phyloP scores from a whole-genome alignment of 2,888 invertebrate genomes.

The Caenorhabditis panamensis region DNA sequence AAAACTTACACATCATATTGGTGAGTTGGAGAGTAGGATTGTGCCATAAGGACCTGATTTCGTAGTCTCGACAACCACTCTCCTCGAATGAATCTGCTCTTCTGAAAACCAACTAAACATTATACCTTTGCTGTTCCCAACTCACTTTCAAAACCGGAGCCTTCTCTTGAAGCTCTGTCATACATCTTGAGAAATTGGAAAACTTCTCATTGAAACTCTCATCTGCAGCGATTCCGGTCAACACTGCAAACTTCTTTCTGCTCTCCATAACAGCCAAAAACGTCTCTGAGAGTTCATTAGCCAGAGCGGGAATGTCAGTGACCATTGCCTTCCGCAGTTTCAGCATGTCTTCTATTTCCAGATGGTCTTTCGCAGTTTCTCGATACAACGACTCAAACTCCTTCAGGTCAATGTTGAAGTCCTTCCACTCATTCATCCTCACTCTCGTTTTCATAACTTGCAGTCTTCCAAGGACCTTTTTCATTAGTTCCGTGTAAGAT shows the following conservation, averaged over 20 bases:
- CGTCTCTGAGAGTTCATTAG: constrained; percentile 32
- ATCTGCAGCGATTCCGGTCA: constrained; percentile 46
- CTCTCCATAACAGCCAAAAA: constrained; percentile 32
- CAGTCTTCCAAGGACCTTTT: constrained; percentile 47
- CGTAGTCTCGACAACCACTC: constrained; percentile 74
- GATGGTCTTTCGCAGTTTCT: constrained; percentile 71
- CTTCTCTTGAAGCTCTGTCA: constrained; percentile 35
- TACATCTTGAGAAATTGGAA: constrained; percentile 34
- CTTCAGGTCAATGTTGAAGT: constrained; percentile 72
- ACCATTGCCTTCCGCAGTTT: constrained; percentile 73
- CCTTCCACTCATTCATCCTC: constrained; percentile 68
- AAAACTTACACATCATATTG: constrained; percentile 74
- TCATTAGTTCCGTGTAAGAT: constrained; percentile 38
- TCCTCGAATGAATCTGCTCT: constrained; percentile 71
- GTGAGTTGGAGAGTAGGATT: constrained; percentile 75
- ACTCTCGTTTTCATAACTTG: constrained; percentile 48
- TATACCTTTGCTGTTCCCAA: background rate
- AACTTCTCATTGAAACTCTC: constrained; percentile 45
- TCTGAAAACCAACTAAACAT: too few species aligned
- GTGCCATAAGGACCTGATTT: constrained; percentile 73
- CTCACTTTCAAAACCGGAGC: constrained; percentile 40
- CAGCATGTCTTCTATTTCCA: constrained; percentile 72
- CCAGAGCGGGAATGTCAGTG: constrained; percentile 60
- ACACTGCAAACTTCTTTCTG: constrained; percentile 31
- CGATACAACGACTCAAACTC: constrained; percentile 66